Evolutionary conservation across 2,113 vertebrate genomes (phyloP), one percentile per base, ranked within the genome.

Genomic region (Mustelus asterias): DNA sequence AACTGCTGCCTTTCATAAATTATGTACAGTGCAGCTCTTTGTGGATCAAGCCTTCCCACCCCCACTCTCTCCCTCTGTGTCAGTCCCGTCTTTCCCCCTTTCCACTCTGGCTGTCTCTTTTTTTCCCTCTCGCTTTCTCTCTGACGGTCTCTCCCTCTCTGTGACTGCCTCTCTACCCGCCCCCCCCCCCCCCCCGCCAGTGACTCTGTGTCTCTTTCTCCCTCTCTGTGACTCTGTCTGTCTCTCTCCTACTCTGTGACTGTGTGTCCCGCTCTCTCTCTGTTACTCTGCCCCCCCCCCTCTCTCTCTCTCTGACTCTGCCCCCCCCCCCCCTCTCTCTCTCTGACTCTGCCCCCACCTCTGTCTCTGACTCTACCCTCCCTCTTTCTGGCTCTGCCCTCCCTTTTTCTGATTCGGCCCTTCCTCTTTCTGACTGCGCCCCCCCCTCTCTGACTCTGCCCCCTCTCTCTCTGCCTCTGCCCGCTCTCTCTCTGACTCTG

Each of bases 181-280:
- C 41, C n/a, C 0, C 11, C 37, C 5, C 80, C 0, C 37, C 22
- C n/a, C 0, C 11, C 37, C 5, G 37, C 0, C 37, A 8, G n/a
- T 5, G 4, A 2, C 37, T 22, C 80, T 44, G 37, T 41, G 13
- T 20, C 33, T 1, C 76, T 10, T 1, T 13, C 76, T 14, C 22
- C 22, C 72, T 63, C 63, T 11, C 60, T 14, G 60, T 14, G 0
- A 54, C 60, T 63, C 3, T 63, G 10, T 63, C 9, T 20, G 16
- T 26, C 70, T 26, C 26, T 26, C 70, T 26, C 26, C 70, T 26
- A 0, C 5, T 20, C 70, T 20, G 2, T 54, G 48, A 3, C 48
- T 54, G 4, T 3, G 5, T 54, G 1, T 54, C 2, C 18, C 26
- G 0, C 3, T 26, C 70, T 26, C 26, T 72, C 70, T 26, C 70